Conservation (phyloP, 2,888 invertebrate species). For the Volucella inanis region DNA sequence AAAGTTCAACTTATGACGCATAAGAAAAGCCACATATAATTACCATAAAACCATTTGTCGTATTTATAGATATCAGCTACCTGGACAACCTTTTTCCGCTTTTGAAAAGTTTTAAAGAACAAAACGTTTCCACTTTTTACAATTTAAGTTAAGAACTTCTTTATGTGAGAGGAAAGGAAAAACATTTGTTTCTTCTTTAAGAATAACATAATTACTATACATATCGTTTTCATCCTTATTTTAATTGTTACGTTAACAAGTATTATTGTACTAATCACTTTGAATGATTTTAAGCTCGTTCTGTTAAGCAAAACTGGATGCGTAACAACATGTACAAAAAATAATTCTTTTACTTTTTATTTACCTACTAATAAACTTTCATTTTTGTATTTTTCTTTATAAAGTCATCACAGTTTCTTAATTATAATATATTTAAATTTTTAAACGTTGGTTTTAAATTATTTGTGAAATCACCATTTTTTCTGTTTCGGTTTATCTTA, state of each 20-base stretch:
- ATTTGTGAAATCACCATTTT: constrained; percentile 13
- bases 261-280: constrained; percentile 65
- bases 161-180: too few species aligned
- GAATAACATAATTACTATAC: constrained; percentile 24
- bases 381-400: constrained; percentile 8
- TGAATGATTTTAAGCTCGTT: constrained; percentile 63
- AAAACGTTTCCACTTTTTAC: too few species aligned
- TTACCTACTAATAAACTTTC: constrained; percentile 33
- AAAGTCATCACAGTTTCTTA: constrained; percentile 64
- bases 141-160: too few species aligned
- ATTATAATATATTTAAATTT: constrained; percentile 5
- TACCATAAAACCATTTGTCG: too few species aligned
- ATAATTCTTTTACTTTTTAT: constrained; percentile 12
- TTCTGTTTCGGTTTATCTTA: neutral
- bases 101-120: too few species aligned
- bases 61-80: too few species aligned
- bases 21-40: too few species aligned
- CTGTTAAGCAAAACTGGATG: constrained; percentile 28
- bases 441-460: constrained; percentile 13
- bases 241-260: constrained; percentile 34
- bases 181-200: neutral
- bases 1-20: too few species aligned
- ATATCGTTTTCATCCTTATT: constrained; percentile 4
- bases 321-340: constrained; percentile 21
- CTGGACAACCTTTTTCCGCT: too few species aligned